Conservation (phyloP, 2,888 invertebrate genomes). For the Zaprionus bogoriensis region DNA sequence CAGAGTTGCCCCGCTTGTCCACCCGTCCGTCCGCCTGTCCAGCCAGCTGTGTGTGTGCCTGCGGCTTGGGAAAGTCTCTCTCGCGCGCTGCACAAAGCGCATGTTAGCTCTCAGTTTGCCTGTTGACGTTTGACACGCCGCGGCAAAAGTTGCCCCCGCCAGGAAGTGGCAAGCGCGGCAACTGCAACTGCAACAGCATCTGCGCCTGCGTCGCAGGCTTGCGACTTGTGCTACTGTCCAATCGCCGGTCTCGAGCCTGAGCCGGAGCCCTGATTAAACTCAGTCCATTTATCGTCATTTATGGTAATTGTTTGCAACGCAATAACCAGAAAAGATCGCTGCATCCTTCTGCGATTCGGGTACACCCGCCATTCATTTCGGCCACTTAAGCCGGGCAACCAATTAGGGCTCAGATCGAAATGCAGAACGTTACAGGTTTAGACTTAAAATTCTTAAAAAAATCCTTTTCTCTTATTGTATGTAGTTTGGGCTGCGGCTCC, state of each 20-base stretch:
- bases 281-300: constrained; percentile 71
- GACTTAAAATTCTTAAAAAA: no score
- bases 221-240: constrained; percentile 4
- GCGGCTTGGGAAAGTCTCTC: constrained; percentile 58
- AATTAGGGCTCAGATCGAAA: constrained; percentile 38
- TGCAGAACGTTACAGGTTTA: background rate
- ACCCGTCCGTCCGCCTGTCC: constrained; percentile 19
- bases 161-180: constrained; percentile 21
- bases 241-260: background rate
- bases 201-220: constrained; percentile 49
- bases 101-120: constrained; percentile 37
- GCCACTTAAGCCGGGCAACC: constrained; percentile 20
- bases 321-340: constrained; percentile 45
- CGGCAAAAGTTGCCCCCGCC: constrained; percentile 8
- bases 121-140: constrained; percentile 71
- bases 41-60: constrained; percentile 26
- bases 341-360: background rate
- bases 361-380: background rate
- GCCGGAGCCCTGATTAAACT: constrained; percentile 65
- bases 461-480: no score
- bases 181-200: constrained; percentile 38
- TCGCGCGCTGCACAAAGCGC: constrained; percentile 24
- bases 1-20: no score
- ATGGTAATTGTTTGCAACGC: constrained; percentile 69
- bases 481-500: no score